Evolutionary conservation across 1,140 invertebrate genomes (phyloP).

Genomic region (Lepidostoma basale): DNA sequence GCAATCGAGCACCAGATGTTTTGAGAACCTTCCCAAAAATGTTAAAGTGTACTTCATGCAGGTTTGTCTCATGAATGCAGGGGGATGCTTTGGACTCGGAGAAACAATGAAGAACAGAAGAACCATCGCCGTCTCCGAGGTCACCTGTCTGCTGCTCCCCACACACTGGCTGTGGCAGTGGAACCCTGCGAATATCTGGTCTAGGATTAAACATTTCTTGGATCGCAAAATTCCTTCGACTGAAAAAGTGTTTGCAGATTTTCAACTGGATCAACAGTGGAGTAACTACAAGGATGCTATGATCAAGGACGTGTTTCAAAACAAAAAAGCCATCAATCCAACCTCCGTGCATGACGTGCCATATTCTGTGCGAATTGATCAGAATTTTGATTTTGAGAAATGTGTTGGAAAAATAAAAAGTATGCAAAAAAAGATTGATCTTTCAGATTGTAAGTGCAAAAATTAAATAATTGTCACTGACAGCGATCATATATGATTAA

Average conservation of each 20-base stretch:
- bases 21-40: slow-evolving; percentile 42
- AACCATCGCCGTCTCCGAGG: slow-evolving; percentile 62
- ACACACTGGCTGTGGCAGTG: slow-evolving; percentile 66
- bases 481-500: no score
- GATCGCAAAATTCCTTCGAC: slow-evolving; percentile 65
- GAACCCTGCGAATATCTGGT: slow-evolving; percentile 69
- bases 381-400: slow-evolving; percentile 47
- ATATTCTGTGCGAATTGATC: slow-evolving; percentile 65
- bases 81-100: slow-evolving; percentile 61
- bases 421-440: neutral
- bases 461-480: no score
- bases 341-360: slow-evolving; percentile 67
- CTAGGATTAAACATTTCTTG: slow-evolving; percentile 64
- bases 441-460: no score
- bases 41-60: slow-evolving; percentile 58
- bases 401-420: neutral
- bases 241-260: slow-evolving; percentile 62
- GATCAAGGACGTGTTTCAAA: slow-evolving; percentile 56
- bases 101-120: slow-evolving; percentile 66
- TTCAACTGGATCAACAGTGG: slow-evolving; percentile 62
- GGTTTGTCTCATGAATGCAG: slow-evolving; percentile 57
- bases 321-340: slow-evolving; percentile 57
- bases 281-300: slow-evolving; percentile 59
- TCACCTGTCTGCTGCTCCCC: slow-evolving; percentile 66
- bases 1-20: neutral